Percentiles rank a stretch among this genome's conserved stretches.
Conservation (phyloP, 2,113 vertebrate species). For the Crypturellus undulatus region DNA sequence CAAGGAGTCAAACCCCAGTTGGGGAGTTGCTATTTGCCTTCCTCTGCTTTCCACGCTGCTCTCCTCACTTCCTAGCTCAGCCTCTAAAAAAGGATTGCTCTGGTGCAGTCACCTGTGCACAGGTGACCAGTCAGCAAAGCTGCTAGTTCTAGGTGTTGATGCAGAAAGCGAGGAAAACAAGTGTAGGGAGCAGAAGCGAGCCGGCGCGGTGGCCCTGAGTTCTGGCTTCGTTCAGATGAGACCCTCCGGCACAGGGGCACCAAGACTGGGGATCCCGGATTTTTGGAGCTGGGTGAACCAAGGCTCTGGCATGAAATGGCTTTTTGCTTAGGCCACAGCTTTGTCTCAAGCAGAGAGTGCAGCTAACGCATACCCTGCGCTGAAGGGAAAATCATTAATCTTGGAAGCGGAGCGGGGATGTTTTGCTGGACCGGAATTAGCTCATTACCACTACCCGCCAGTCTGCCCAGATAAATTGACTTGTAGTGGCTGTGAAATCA, state of each 20-base stretch:
- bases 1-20: neutral
- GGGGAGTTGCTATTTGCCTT: neutral
- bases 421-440: neutral
- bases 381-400: neutral
- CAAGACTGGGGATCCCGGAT: rapidly evolving
- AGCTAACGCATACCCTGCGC: neutral
- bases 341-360: neutral
- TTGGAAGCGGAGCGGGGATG: neutral
- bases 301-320: neutral
- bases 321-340: neutral
- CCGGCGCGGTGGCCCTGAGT: neutral
- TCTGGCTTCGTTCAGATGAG: neutral
- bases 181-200: neutral
- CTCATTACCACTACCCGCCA: neutral
- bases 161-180: neutral
- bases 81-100: neutral
- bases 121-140: neutral
- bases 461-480: neutral
- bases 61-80: neutral
- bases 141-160: neutral
- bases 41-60: neutral
- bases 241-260: neutral
- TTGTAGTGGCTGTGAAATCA: neutral
- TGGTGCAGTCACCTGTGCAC: neutral
- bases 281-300: neutral